phyloP scores from a whole-genome alignment of 2,888 invertebrate genomes.

The Agrotis puta region DNA sequence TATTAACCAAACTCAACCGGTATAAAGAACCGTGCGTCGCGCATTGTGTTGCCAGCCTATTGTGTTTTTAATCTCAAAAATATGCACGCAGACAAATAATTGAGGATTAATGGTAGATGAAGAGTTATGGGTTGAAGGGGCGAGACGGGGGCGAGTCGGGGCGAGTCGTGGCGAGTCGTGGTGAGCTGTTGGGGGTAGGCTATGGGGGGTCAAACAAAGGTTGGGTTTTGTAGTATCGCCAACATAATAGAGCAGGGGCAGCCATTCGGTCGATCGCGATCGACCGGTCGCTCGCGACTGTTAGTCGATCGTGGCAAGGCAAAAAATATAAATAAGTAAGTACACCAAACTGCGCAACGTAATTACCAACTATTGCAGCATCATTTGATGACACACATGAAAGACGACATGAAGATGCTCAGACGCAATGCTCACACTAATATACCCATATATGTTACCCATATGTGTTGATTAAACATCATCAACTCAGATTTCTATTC shows the following conservation, averaged over 20 bases:
- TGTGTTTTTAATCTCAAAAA: conserved; percentile 56
- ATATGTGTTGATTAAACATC: no score
- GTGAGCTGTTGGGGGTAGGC: not conserved
- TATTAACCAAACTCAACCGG: conserved; percentile 1
- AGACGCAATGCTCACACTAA: no score
- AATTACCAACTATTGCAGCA: no score
- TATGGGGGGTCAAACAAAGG: conserved; percentile 14
- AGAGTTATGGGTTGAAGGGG: conserved; percentile 48
- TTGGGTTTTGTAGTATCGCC: conserved; percentile 18
- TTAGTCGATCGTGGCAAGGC: no score
- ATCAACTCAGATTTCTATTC: no score
- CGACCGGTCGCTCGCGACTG: no score
- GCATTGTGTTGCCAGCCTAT: conserved; percentile 33
- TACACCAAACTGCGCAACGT: no score
- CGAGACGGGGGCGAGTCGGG: conserved; percentile 1
- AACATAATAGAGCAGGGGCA: conserved; percentile 16
- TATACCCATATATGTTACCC: no score
- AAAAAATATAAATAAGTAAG: no score
- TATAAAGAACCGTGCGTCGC: conserved; percentile 24
- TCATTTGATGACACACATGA: no score
- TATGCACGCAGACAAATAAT: conserved; percentile 63
- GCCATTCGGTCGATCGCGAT: no score
- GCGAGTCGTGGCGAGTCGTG: not conserved
- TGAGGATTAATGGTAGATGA: conserved; percentile 61
- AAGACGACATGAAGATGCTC: no score